These are phyloP conservation scores for Spea hammondii DNA, from an alignment of 2,797 vertebrate genomes.

Conservation along the genomic window DNA sequence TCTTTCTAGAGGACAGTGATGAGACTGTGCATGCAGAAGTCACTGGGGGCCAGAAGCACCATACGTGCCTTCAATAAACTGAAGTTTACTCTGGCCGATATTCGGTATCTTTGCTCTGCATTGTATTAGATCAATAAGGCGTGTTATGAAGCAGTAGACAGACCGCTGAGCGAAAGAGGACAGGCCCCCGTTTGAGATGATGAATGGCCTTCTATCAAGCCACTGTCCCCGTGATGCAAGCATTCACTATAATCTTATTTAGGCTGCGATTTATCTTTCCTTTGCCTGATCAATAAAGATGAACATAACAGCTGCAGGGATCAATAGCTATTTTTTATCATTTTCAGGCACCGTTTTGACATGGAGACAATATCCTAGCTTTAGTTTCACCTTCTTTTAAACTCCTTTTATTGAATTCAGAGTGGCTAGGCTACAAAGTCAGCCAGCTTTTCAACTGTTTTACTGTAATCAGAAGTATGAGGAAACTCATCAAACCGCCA, in stretches of 20 bases:
- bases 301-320: conserved; percentile 84
- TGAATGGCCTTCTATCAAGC: conserved; percentile 69
- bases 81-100: neutral
- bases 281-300: conserved; percentile 85
- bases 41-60: too few relatives aligned
- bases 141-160: conserved; percentile 42
- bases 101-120: neutral
- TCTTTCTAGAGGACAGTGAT: too few relatives aligned
- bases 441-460: conserved; percentile 11
- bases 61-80: neutral
- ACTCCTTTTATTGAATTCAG: conserved; percentile 50
- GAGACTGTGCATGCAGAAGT: too few relatives aligned
- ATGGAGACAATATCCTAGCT: conserved; percentile 66
- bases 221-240: conserved; percentile 61
- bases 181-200: conserved; percentile 67
- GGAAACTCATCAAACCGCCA: neutral
- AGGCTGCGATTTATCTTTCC: conserved; percentile 83
- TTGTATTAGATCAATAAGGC: conserved; percentile 24
- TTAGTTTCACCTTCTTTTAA: conserved; percentile 55
- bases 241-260: conserved; percentile 69
- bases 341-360: conserved; percentile 73
- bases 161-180: conserved; percentile 46
- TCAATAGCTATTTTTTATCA: conserved; percentile 84
- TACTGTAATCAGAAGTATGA: neutral
- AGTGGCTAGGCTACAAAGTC: conserved; percentile 56